A percentile compares a stretch with the other conserved stretches of the same genome.
phyloP scores from a whole-genome alignment of 1,140 invertebrate species.

The Uloborus diversus region DNA sequence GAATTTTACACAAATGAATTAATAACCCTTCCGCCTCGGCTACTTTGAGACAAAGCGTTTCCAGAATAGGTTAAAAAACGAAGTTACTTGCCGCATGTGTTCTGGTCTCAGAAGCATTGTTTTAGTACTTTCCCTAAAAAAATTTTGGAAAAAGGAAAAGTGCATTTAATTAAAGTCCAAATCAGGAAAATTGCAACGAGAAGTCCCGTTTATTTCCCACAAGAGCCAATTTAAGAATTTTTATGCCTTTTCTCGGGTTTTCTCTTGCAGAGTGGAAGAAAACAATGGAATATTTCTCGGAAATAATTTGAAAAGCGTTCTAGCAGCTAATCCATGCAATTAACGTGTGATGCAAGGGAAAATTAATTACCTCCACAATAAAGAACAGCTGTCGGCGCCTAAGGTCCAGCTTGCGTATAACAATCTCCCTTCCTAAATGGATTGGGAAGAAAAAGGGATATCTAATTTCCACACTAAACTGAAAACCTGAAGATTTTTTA shows the following conservation, averaged over 20 bases:
- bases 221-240: slow-evolving; percentile 9
- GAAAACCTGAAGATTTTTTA: too few species aligned
- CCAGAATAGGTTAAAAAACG: too few species aligned
- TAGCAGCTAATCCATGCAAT: slow-evolving; percentile 27
- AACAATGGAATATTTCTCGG: not conserved
- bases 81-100: too few species aligned
- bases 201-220: not conserved
- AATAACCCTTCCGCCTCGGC: too few species aligned
- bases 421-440: slow-evolving; percentile 14
- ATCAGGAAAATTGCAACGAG: not conserved
- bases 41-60: too few species aligned
- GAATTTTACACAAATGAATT: too few species aligned
- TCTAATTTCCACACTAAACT: too few species aligned
- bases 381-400: slow-evolving; percentile 39
- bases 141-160: too few species aligned
- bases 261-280: not conserved
- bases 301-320: slow-evolving; percentile 21
- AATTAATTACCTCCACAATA: slow-evolving; percentile 47
- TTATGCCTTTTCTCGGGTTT: slow-evolving; percentile 23
- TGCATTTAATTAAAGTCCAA: not conserved
- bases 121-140: too few species aligned
- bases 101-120: too few species aligned
- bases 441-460: slow-evolving; percentile 11
- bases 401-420: slow-evolving; percentile 19
- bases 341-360: slow-evolving; percentile 22